Percentiles rank a stretch among this genome's conserved stretches.
Evolutionary conservation across 2,113 vertebrate genomes (phyloP).

Genomic region (Saguinus midas): DNA sequence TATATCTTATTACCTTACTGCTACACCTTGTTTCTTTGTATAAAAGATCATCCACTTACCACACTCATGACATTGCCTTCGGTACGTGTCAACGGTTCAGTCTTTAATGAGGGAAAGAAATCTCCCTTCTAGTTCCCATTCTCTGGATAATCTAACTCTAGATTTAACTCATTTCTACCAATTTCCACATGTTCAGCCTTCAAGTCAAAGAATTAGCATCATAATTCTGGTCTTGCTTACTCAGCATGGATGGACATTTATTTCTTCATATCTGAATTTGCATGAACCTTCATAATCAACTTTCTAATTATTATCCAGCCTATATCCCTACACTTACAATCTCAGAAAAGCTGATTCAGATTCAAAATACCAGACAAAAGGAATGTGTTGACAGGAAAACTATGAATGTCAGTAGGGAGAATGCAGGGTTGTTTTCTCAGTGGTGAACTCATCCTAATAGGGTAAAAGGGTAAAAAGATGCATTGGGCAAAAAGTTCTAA

Average conservation of each 20-base stretch:
- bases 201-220: background rate
- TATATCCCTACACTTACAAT: background rate
- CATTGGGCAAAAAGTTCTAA: background rate
- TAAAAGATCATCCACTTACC: background rate
- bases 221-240: background rate
- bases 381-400: background rate
- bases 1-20: background rate
- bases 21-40: background rate
- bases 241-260: background rate
- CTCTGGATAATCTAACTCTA: background rate
- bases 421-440: background rate
- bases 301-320: background rate
- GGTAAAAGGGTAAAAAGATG: background rate
- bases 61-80: background rate
- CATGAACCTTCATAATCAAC: background rate
- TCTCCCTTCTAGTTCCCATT: background rate
- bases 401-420: background rate
- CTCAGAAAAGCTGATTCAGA: background rate
- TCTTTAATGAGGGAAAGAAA: background rate
- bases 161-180: background rate
- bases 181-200: background rate
- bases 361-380: background rate
- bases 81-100: background rate
- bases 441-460: no score
- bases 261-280: background rate